These are phyloP conservation scores for Rhimphoctona megacephalus DNA, from an alignment of 2,888 invertebrate species.

Conservation along the genomic window DNA sequence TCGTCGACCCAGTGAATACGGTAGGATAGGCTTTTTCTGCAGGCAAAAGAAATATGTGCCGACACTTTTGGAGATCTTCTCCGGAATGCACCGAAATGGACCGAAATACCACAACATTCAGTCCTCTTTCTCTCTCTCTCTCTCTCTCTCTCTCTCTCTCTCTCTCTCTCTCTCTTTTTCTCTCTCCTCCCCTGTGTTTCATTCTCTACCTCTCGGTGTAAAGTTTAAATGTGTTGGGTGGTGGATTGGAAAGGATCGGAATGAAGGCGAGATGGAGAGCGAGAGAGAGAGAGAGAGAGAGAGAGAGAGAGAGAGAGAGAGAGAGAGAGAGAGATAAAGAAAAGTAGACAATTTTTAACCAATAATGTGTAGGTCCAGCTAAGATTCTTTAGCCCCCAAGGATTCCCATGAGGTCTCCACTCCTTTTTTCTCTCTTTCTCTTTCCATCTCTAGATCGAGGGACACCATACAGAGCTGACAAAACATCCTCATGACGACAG, in stretches of 20 bases:
- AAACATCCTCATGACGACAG: conserved; percentile 68
- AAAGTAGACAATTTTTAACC: conserved; percentile 47
- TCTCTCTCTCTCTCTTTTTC: not conserved
- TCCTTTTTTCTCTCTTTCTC: not conserved
- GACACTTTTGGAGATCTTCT: conserved; percentile 56
- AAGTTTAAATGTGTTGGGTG: conserved; percentile 8
- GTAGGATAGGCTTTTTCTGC: conserved; percentile 24
- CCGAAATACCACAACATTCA: conserved; percentile 52
- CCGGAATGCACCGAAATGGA: conserved; percentile 60
- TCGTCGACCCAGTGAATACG: conserved; percentile 21
- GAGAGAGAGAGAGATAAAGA: conserved; percentile 8
- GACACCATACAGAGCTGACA: conserved; percentile 66
- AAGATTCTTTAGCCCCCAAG: conserved; percentile 46
- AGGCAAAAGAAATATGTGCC: conserved; percentile 58
- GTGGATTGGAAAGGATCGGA: conserved; percentile 30
- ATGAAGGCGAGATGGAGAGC: conserved; percentile 12
- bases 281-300: not conserved
- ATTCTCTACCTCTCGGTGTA: conserved; percentile 16
- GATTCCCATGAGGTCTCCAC: conserved; percentile 56
- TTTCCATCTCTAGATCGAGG: conserved; percentile 23
- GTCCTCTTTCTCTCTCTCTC: no score
- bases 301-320: not conserved
- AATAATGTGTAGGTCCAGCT: conserved; percentile 14
- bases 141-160: no score
- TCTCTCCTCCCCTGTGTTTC: not conserved